Percentiles rank a stretch among this genome's conserved stretches.
These are phyloP conservation scores for Hirudinaria manillensis DNA, from an alignment of 2,888 invertebrate genomes.

Conservation along the genomic window DNA sequence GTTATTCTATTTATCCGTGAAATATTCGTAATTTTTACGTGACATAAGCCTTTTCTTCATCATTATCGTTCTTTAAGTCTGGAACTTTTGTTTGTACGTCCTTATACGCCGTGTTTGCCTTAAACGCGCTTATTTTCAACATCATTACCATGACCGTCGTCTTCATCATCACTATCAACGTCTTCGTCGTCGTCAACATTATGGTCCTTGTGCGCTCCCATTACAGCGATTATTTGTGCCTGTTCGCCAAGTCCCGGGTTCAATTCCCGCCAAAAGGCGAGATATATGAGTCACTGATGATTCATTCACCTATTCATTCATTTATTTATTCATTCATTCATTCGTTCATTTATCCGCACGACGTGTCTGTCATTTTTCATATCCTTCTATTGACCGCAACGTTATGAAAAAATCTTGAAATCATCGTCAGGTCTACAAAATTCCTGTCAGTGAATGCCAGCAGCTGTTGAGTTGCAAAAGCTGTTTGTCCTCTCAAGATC, in stretches of 20 bases:
- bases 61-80: background rate
- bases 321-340: background rate
- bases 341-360: background rate
- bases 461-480: constrained; percentile 46
- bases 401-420: no score
- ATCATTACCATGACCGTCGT: constrained; percentile 5
- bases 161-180: background rate
- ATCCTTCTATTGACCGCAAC: background rate
- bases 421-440: constrained; percentile 18
- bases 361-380: background rate
- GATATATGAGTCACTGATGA: background rate
- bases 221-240: no score
- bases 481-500: constrained; percentile 48
- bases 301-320: constrained; percentile 1
- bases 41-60: background rate
- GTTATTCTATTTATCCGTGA: background rate
- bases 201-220: background rate
- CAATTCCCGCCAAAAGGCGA: no score
- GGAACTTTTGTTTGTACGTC: no score
- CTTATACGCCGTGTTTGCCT: no score
- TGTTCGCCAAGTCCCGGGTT: no score
- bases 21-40: background rate
- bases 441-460: constrained; percentile 41
- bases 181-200: constrained; percentile 8
- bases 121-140: background rate